Base-by-base conservation (phyloP, 2,888 invertebrate genomes). In the Platycnemis pennipes region DNA sequence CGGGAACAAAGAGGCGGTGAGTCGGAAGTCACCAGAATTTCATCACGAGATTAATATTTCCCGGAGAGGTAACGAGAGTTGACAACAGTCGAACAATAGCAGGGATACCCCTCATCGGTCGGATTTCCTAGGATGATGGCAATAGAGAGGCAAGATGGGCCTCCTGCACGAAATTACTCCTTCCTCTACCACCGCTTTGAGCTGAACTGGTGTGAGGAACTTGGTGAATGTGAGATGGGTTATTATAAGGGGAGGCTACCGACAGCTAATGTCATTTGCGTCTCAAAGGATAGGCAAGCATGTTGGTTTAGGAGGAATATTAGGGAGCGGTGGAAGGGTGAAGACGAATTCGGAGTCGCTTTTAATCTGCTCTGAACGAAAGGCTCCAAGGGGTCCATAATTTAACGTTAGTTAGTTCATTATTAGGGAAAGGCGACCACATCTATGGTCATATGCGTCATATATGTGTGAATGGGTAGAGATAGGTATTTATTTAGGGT, bases 81-180 rank as follows among this genome's bases (percentile, higher is more conserved):
- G 77, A 77, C 77, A 13, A 77, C 77, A 26, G 26, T 77, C 31
- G 77, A 77, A 77, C 77, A 77, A 77, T 77, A 26, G 63, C n/a
- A 26, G 5, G n/a, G 63, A 16, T 19, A 19, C 26, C 7, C 5
- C n/a, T 26, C n/a, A 63, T 63, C 63, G 63, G 19, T 77, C 11
- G 77, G 77, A 37, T 22, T 31, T 77, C 37, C 77, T 7, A 77
- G 77, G 77, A 16, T 77, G 77, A 31, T 37, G 77, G 37, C 16
- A 16, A n/a, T 2, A 77, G 77, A 37, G 13, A 5, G 37, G 31
- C 11, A 77, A n/a, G n/a, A 31, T 5, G 22, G 11, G 31, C 13
- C 13, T 37, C 31, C 31, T 16, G 8, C 11, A 31, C 13, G 77
- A 77, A 77, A 77, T 37, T 37, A 31, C 8, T 37, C 37, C 31